These are phyloP conservation scores for Sylvia borin DNA, from an alignment of 2,797 vertebrate genomes.

Conservation along the genomic window DNA sequence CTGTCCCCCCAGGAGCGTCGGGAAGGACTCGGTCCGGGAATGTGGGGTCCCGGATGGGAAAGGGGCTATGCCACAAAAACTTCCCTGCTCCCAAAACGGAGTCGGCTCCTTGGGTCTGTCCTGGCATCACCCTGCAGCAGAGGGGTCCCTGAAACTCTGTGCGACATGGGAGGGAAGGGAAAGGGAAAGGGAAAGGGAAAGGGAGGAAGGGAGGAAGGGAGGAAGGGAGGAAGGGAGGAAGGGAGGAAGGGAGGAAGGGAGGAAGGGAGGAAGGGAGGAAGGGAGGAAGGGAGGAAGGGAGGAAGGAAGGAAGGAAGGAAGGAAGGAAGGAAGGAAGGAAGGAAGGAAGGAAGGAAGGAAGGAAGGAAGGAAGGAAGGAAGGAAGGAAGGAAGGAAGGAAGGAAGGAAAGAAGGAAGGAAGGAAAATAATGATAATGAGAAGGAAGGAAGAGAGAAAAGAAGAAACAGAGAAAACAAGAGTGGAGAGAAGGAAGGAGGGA, in stretches of 20 bases:
- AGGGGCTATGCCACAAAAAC: neutral
- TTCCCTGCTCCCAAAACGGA: fast-evolving
- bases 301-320: too few relatives aligned
- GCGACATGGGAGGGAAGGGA: neutral
- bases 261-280: too few relatives aligned
- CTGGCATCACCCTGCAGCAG: neutral
- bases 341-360: too few relatives aligned
- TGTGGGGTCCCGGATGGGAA: neutral
- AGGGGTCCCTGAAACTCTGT: neutral
- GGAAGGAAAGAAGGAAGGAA: too few relatives aligned
- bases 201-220: too few relatives aligned
- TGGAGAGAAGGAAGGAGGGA: neutral
- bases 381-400: neutral
- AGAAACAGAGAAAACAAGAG: neutral
- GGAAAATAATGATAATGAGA: neutral
- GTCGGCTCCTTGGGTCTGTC: neutral
- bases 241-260: too few relatives aligned
- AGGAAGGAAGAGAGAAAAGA: fast-evolving
- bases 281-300: too few relatives aligned
- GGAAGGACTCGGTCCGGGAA: neutral
- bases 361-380: neutral
- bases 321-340: neutral
- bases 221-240: too few relatives aligned
- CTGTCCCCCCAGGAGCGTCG: neutral
- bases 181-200: neutral